Base-by-base conservation (phyloP, 1,140 invertebrate species). In the Hycleus phaleratus region DNA sequence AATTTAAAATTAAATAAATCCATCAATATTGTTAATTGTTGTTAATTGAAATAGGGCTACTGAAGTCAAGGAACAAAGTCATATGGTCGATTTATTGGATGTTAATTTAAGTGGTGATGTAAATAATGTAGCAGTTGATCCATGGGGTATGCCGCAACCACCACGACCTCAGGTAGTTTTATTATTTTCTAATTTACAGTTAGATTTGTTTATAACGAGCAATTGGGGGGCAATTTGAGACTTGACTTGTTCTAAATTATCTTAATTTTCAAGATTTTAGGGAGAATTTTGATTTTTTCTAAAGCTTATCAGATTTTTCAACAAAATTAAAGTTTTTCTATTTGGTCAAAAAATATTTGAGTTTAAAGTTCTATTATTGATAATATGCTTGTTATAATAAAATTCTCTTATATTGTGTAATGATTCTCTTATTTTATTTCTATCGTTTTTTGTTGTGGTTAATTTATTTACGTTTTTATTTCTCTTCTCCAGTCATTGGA, bases 61-160 rank as follows among this genome's bases (percentile, higher is more conserved):
- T 26, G 48, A 44, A 25, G 53, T 56, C 1, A 55, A 57, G n/a
- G 38, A 54, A 24, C 71, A 63, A 71, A 89, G 85, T 68, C 87
- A 89, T 69, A 79, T 93, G 73, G 73, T 91, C 38, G 90, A 93
- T 75, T 76, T 93, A 66, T 74, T 93, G 61, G 91, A 92, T 70
- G 87, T 92, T 44, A 87, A 84, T 73, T 75, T 92, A 61, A 75
- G 77, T 38, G 69, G 71, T 55, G 74, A 77, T 48, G 74, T 18
- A 18, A 18, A 18, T 18, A 18, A 77, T 38, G 69, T 71, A 53
- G 74, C 77, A 46, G 74, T 77, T 11, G 87, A 89, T 74, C 86
- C 88, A 8, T 90, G 88, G 88, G 84, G 82, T 24, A 77, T 85
- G 64, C 82, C 86, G 1, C 75, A 69, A 46, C 68, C 58, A 32